Conservation (phyloP, 2,888 invertebrate species). For the Philopedon plagiatum region DNA sequence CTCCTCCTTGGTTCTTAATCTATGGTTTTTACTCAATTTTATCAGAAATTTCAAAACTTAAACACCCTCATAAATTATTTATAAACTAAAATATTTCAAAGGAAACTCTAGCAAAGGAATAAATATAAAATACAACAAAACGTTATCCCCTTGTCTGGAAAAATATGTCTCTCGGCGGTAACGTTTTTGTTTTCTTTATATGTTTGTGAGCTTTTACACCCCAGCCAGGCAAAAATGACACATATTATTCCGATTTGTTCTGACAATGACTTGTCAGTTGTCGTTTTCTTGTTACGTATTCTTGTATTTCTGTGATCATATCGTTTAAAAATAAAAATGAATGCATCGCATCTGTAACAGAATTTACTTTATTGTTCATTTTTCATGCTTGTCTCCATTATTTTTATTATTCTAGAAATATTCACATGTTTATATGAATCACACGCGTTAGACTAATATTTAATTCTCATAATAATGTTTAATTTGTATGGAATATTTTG, state of each 20-base stretch:
- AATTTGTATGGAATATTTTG: no score
- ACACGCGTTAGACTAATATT: no score
- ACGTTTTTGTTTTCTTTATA: background rate
- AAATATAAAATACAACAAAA: background rate
- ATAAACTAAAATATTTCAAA: background rate
- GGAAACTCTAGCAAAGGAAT: background rate
- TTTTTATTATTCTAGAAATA: background rate
- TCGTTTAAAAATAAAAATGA: slow-evolving; percentile 11
- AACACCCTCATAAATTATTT: no score
- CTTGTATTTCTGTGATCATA: background rate
- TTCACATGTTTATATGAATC: background rate
- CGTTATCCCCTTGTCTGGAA: background rate
- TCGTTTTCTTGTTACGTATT: background rate
- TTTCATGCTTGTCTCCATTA: background rate
- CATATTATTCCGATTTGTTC: background rate
- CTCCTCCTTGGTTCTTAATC: no score
- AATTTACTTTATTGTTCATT: background rate
- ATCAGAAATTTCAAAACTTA: no score
- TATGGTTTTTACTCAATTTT: no score
- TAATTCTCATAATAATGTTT: no score
- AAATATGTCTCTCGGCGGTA: background rate
- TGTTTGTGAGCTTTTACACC: background rate
- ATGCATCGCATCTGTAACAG: background rate
- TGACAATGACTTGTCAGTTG: background rate
- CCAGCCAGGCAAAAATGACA: background rate